These are phyloP conservation scores for Patiria pectinifera DNA, from an alignment of 53 echinoderm and acorn worm genomes.

Conservation along the genomic window DNA sequence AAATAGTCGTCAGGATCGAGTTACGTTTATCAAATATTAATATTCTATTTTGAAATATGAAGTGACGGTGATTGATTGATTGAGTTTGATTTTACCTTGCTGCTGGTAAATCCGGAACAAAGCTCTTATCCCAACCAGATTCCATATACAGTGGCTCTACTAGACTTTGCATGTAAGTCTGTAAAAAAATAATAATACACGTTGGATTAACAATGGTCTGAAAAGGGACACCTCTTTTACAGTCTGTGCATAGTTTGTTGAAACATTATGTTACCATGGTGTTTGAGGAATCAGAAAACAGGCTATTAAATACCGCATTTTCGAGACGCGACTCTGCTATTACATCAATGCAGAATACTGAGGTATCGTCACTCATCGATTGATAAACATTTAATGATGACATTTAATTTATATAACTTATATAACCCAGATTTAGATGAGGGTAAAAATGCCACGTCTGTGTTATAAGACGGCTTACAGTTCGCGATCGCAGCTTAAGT, in stretches of 20 bases:
- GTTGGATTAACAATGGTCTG: neutral
- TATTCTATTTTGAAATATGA: too few relatives aligned
- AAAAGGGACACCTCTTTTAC: neutral
- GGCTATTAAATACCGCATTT: too few relatives aligned
- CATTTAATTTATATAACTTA: neutral
- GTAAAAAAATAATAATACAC: neutral
- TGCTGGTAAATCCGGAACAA: conserved; percentile 1
- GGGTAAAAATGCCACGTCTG: neutral
- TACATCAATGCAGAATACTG: too few relatives aligned
- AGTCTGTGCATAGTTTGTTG: too few relatives aligned
- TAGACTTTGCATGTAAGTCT: conserved; percentile 84
- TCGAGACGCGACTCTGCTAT: too few relatives aligned
- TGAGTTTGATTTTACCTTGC: neutral
- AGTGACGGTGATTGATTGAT: too few relatives aligned
- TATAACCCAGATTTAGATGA: neutral
- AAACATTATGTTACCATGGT: too few relatives aligned
- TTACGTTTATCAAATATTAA: too few relatives aligned
- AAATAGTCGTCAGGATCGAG: too few relatives aligned
- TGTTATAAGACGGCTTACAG: neutral
- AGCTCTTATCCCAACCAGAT: conserved; percentile 78
- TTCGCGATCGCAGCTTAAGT: too few relatives aligned
- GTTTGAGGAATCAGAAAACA: too few relatives aligned
- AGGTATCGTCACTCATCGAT: too few relatives aligned
- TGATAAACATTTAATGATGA: neutral
- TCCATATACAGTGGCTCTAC: conserved; percentile 75